Conservation (phyloP, 2,888 invertebrate genomes). For the Agriopis aurantiaria region DNA sequence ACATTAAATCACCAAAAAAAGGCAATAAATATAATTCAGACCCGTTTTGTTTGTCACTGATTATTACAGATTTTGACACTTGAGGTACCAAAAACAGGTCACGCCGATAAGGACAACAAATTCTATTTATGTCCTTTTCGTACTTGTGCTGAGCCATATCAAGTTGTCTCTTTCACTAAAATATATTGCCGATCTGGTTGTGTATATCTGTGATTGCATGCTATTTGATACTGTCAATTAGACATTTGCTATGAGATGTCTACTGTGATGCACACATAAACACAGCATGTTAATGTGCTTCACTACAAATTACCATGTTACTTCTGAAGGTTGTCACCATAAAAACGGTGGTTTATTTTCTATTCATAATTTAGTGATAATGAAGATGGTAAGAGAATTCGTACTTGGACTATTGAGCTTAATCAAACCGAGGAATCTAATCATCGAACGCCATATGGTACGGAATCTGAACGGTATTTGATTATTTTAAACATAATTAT, state of each 20-base stretch:
- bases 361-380: slow-evolving; percentile 54
- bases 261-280: slow-evolving; percentile 54
- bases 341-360: slow-evolving; percentile 55
- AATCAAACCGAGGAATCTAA: slow-evolving; percentile 36
- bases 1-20: no score
- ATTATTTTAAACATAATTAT: not conserved
- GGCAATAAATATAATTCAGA: no score
- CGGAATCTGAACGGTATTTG: not conserved
- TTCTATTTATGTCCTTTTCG: no score
- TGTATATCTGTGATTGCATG: no score
- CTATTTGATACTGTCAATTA: slow-evolving; percentile 15
- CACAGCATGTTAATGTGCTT: slow-evolving; percentile 57
- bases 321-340: slow-evolving; percentile 53
- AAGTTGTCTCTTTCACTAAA: no score
- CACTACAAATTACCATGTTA: slow-evolving; percentile 60
- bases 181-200: no score
- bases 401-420: slow-evolving; percentile 34
- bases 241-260: slow-evolving; percentile 42
- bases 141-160: no score
- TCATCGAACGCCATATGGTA: slow-evolving; percentile 11
- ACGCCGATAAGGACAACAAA: no score
- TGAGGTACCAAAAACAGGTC: no score
- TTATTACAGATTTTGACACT: no score
- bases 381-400: slow-evolving; percentile 36
- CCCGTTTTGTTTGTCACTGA: no score